phyloP scores from a whole-genome alignment of 1,140 invertebrate species.

The Drosophila nasuta region DNA sequence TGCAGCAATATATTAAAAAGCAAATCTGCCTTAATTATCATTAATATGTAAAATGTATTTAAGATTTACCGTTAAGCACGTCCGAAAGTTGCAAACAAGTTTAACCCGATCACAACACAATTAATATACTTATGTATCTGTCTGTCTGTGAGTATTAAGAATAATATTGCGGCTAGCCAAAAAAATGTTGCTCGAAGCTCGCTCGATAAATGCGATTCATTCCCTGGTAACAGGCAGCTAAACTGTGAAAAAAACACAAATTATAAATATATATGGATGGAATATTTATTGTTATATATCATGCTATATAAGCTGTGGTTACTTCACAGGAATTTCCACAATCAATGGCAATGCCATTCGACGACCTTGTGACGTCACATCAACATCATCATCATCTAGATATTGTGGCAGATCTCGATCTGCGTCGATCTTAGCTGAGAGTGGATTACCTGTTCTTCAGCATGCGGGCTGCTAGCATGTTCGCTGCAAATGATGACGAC shows the following conservation, averaged over 20 bases:
- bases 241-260: conserved; percentile 37
- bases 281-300: conserved; percentile 38
- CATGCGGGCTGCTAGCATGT: conserved; percentile 31
- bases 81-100: conserved; percentile 59
- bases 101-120: conserved; percentile 65
- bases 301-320: conserved; percentile 30
- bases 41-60: conserved; percentile 67
- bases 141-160: conserved; percentile 14
- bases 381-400: conserved; percentile 18
- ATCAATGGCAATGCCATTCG: conserved; percentile 60
- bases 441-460: conserved; percentile 52
- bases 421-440: conserved; percentile 22
- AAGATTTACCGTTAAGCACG: conserved; percentile 71
- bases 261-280: conserved; percentile 32
- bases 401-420: conserved; percentile 33
- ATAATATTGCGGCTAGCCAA: conserved; percentile 42
- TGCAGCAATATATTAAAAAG: conserved; percentile 32
- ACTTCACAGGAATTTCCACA: conserved; percentile 71
- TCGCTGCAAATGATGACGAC: neutral
- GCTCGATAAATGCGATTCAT: conserved; percentile 24
- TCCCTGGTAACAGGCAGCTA: conserved; percentile 57
- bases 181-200: conserved; percentile 46
- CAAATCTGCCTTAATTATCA: conserved; percentile 55
- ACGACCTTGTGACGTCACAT: conserved; percentile 74
- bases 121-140: conserved; percentile 10